phyloP scores from a whole-genome alignment of 64 coral and sea anemone species.

The Pachyseris speciosa region DNA sequence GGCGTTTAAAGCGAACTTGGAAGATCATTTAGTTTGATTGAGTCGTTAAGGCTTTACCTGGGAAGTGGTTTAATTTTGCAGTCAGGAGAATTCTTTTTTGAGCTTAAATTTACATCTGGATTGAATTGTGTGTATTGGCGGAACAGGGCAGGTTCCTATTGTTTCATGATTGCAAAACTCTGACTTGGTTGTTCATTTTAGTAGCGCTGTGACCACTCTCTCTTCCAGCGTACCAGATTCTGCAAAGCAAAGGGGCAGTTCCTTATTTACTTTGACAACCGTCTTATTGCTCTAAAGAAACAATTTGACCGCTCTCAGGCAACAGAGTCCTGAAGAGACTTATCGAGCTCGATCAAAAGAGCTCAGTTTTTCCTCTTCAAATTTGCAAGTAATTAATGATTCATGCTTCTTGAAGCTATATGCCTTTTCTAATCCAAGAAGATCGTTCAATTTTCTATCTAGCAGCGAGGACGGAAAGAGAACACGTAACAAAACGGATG shows the following conservation, averaged over 20 bases:
- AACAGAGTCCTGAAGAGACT: not conserved
- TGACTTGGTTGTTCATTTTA: not conserved
- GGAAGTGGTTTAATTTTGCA: not conserved
- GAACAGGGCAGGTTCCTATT: conserved; percentile 19
- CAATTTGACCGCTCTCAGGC: not conserved
- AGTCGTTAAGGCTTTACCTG: not conserved
- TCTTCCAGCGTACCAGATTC: not conserved
- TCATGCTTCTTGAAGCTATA: not conserved
- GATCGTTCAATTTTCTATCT: not conserved
- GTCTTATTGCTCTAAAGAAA: not conserved
- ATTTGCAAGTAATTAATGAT: conserved; percentile 30
- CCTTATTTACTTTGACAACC: not conserved
- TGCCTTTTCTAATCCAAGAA: not conserved
- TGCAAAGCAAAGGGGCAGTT: not conserved
- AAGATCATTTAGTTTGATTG: not conserved
- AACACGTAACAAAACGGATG: not conserved
- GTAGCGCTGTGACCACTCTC: not conserved
- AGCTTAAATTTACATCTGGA: not conserved
- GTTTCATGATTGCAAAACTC: conserved; percentile 30
- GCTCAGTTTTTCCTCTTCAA: not conserved
- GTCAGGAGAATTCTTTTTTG: not conserved
- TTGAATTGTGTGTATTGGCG: not conserved
- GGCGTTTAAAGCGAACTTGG: not conserved
- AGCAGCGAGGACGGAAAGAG: not conserved
- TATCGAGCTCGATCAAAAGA: not conserved